Base-by-base conservation (phyloP, 2,113 vertebrate genomes). In the Coryphaenoides rupestris region DNA sequence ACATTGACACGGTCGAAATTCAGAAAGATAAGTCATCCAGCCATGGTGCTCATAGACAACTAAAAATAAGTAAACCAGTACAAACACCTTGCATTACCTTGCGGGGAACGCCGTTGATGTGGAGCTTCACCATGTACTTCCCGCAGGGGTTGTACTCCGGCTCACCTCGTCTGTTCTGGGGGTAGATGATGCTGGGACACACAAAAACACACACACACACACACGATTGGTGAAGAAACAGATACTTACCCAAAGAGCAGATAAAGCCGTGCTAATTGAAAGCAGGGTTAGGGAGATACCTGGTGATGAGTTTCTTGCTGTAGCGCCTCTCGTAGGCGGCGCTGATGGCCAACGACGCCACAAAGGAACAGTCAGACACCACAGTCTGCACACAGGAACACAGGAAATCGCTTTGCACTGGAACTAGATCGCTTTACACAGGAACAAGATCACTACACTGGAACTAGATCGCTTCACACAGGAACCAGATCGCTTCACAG, bases 51-150 rank as follows among this genome's bases (percentile, higher is more conserved):
- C n/a, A n/a, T n/a, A n/a, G n/a, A n/a, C n/a, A n/a, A n/a, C n/a
- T n/a, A n/a, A n/a, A n/a, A n/a, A n/a, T n/a, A n/a, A n/a, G n/a
- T n/a, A n/a, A n/a, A n/a, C n/a, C n/a, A n/a, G n/a, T n/a, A n/a
- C n/a, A n/a, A n/a, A n/a, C n/a, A n/a, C n/a, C n/a, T 26, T 26
- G 6, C 3, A 26, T 21, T 88, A 98, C 96, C 95, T 99, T 99
- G 84, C 97, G 94, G 70, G 96, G 95, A 28, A 99, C 96, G 21
- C 96, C 97, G 19, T 98, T 99, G 77, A 99, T 95, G 81, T 98
- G 95, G 58, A 99, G 93, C 70, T 99, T 99, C 57, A 99, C 96
- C 96, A 98, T 99, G 80, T 99, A 99, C 65, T 98, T 99, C 66
- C 97, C 97, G 89, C 96, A 98, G 0, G 96, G 97, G 79, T 99